Base-by-base conservation (phyloP, 92 coral and sea anemone genomes). In the Meandrina meandrites region DNA sequence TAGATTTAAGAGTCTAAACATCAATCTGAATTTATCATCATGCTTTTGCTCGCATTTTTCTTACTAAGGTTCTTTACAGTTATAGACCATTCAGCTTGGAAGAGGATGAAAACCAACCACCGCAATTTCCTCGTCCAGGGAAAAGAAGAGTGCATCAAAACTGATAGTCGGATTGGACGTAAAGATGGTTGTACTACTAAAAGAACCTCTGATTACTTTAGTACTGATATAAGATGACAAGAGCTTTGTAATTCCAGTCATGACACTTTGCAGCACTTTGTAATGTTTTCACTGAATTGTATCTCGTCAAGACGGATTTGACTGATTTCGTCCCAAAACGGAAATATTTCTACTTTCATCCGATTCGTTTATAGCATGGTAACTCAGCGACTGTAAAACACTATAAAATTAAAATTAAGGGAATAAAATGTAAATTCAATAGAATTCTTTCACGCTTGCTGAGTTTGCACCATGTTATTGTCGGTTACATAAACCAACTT, bases 41-140 rank as follows among this genome's bases (percentile, higher is more conserved):
- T 17, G 48, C 4, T 45, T 48, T 4, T 9, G 53, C 53, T 48
- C 9, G 15, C 64, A 16, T 79, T 79, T 51, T 10, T 8, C 17
- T n/a, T n/a, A n/a, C 37, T 67, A 8, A 62, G 1, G 14, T 42
- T 37, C 69, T 16, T 62, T n/a, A 7, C 19, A 69, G 35, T 81
- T 81, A 36, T 47, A 68, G 66, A 6, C 51, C 32, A 30, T 81
- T 35, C 47, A 66, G 22, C 76, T 6, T 50, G 17, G 60, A 45
- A 18, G 66, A n/a, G 17, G 35, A 66, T 31, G 62, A 1, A 40
- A 8, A 67, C 22, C 42, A 66, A 0, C 75, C 84, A 16, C 47
- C 47, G 1, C 0, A 47, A 0, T 18, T 81, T 28, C 85, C 85
- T 67, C 85, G 85, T 24, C 85, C 85, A 28, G 85, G 85, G 22